phyloP scores from a whole-genome alignment of 2,888 invertebrate genomes.

The Agrilus cyanescens region DNA sequence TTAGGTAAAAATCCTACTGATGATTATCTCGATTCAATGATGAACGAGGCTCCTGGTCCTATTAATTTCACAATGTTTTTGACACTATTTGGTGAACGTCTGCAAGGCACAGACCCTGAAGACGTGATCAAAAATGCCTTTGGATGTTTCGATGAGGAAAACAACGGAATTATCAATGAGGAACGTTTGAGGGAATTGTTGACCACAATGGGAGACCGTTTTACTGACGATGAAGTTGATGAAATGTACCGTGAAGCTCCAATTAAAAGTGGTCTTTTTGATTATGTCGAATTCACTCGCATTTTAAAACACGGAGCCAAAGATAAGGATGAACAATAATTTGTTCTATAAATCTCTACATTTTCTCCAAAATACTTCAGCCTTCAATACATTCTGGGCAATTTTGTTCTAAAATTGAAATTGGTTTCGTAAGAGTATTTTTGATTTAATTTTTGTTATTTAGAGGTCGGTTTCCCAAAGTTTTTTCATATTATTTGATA shows the following conservation, averaged over 20 bases:
- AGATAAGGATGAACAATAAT: constrained; percentile 89
- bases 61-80: constrained; percentile 99
- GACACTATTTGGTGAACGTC: constrained; percentile 93
- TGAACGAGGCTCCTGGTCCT: constrained; percentile 97
- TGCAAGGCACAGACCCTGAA: constrained; percentile 98
- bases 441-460: too few species aligned
- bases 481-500: too few species aligned
- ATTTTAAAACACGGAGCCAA: constrained; percentile 98
- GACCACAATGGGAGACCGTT: constrained; percentile 95
- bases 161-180: constrained; percentile 82
- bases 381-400: too few species aligned
- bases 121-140: constrained; percentile 99
- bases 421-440: too few species aligned
- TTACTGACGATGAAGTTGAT: constrained; percentile 96
- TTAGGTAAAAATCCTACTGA: constrained; percentile 91
- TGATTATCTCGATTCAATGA: constrained; percentile 93
- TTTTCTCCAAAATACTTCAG: too few species aligned
- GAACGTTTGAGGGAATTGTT: constrained; percentile 89
- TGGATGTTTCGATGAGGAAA: constrained; percentile 98
- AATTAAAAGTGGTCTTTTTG: constrained; percentile 86
- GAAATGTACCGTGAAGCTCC: constrained; percentile 99
- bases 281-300: constrained; percentile 96
- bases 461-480: too few species aligned
- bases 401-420: too few species aligned
- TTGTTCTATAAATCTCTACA: background rate